Base-by-base conservation (phyloP, 1,140 invertebrate genomes). In the Drosophila jambulina region DNA sequence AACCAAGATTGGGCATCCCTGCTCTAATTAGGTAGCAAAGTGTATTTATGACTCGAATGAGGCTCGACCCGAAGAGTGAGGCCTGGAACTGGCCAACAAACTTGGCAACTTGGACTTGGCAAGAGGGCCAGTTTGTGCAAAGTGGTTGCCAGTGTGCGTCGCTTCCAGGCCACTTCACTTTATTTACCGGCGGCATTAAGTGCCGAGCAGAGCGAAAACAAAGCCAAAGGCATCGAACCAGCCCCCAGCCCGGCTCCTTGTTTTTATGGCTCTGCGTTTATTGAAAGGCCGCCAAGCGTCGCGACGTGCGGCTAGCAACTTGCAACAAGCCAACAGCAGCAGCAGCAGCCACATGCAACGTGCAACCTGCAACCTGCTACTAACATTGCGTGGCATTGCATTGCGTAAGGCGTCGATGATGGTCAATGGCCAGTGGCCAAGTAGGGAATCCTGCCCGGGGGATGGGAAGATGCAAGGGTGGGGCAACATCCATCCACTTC, bases 141-240 rank as follows among this genome's bases (percentile, higher is more conserved):
- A 75, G 70, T 75, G 49, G 43, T 32, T 69, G 64, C 36, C 48
- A 63, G 34, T 59, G 64, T 49, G 58, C 60, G 62, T 83, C 84
- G 76, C 83, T 88, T 88, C 76, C 80, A 87, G 80, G 71, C 84
- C 83, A 86, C 84, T 86, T 88, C 83, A 86, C 83, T 83, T 88
- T 88, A 86, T 86, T 86, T 86, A 88, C 80, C 68, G 62, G 56
- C 63, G 46, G 68, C 78, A 63, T 74, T 75, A 81, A 84, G 82
- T 84, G 78, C 53, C 53, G 46, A 53, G 23, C n/a, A 9, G 23
- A 58, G 56, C 68, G 79, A 88, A 80, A 83, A 80, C 69, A 80
- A 53, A 64, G 64, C 63, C 75, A 57, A 38, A 45, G 46, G 23
- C 72, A 75, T 69, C 48, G 75, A 79, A 45, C 75, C 74, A 59